Conservation (phyloP, 2,113 vertebrate species). For the Oxyruncus cristatus region DNA sequence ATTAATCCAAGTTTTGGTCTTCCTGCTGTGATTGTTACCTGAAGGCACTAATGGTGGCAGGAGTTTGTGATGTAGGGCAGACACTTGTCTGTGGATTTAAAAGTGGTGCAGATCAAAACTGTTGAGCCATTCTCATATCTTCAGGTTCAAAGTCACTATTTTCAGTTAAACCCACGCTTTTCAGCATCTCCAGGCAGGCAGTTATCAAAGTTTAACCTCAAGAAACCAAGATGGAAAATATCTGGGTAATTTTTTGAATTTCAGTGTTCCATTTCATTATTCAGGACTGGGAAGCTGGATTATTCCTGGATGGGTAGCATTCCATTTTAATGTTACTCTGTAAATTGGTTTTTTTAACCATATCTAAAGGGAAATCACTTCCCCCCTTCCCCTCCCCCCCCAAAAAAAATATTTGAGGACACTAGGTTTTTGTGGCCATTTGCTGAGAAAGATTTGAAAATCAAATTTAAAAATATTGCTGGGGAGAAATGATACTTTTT, state of each 20-base stretch:
- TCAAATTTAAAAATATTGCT: not conserved
- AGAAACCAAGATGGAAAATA: not conserved
- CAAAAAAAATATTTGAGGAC: not conserved
- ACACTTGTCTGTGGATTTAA: not conserved
- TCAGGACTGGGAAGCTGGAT: not conserved
- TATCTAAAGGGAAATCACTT: not conserved
- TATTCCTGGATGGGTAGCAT: not conserved
- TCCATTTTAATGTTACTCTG: not conserved
- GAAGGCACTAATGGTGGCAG: not conserved
- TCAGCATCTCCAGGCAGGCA: not conserved
- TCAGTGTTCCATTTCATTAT: not conserved
- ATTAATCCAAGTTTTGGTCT: not conserved
- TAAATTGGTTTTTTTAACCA: not conserved
- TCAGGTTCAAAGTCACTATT: not conserved
- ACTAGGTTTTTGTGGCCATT: not conserved
- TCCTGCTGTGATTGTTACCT: not conserved
- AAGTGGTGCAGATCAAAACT: not conserved
- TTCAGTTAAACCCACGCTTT: not conserved
- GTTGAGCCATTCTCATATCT: not conserved
- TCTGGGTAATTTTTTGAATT: not conserved
- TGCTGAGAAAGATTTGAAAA: not conserved
- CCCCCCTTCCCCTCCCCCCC: not conserved
- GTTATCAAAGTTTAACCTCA: not conserved
- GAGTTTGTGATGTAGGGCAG: not conserved
- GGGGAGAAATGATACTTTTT: not conserved